Evolutionary conservation across 2,888 invertebrate species (phyloP).

Genomic region (Sericinus montela): DNA sequence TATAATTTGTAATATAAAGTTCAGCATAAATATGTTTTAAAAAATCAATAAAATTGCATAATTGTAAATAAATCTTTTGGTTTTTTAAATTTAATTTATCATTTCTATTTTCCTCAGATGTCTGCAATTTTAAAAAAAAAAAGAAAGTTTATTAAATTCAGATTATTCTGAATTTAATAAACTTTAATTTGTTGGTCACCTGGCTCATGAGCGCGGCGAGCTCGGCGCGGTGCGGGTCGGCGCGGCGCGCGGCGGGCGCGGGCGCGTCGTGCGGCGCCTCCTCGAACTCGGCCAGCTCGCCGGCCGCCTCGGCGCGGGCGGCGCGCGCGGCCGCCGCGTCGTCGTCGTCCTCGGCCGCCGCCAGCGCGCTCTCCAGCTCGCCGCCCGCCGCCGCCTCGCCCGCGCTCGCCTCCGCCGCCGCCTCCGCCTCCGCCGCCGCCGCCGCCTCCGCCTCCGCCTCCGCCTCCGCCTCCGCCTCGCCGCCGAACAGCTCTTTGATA

Average conservation of each 20-base stretch:
- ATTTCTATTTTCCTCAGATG: too few relatives aligned
- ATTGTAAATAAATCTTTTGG: too few relatives aligned
- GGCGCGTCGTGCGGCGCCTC: conserved; percentile 85
- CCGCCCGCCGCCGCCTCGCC: conserved; percentile 80
- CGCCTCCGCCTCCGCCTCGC: conserved; percentile 87
- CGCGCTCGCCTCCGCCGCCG: conserved; percentile 31
- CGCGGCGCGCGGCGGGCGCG: conserved; percentile 19
- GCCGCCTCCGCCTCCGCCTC: conserved; percentile 76
- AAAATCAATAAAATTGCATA: too few relatives aligned
- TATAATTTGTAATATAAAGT: too few relatives aligned
- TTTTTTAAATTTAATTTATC: too few relatives aligned
- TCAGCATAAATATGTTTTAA: too few relatives aligned
- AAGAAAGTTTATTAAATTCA: too few relatives aligned
- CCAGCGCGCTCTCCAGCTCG: conserved; percentile 88
- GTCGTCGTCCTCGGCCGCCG: conserved; percentile 96
- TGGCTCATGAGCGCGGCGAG: conserved; percentile 54
- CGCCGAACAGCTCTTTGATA: conserved; percentile 94
- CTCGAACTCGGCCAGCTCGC: conserved; percentile 96
- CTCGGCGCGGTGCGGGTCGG: conserved; percentile 28
- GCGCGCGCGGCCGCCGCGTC: conserved; percentile 94
- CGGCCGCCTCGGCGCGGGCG: conserved; percentile 93
- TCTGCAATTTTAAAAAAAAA: too few relatives aligned
- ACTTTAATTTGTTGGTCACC: conserved; percentile 32
- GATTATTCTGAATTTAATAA: too few relatives aligned
- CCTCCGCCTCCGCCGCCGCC: conserved; percentile 86